Base-by-base conservation (phyloP, 2,113 vertebrate species). In the Hippopotamus amphibius region DNA sequence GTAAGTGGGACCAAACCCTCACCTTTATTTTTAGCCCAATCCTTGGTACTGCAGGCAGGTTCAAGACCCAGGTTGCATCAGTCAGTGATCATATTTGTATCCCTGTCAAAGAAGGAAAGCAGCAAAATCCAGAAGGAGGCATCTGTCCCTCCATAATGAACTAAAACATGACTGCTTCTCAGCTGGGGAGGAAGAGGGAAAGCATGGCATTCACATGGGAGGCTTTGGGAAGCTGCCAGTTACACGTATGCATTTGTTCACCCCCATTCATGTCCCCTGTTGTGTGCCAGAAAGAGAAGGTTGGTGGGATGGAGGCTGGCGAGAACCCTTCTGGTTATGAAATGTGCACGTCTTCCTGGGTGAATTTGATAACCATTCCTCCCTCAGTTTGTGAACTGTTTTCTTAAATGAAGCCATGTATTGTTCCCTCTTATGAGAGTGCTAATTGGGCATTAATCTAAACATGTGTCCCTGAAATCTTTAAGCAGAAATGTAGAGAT, bases 401-500 rank as follows among this genome's bases (percentile, higher is more conserved):
- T 88, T 74, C 50, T 7, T 84, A 74, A 93, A 65, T 14, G 63
- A 90, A 72, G 43, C 53, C 79, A 22, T 86, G 87, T 33, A 33
- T 43, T 63, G 43, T 90, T 84, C 6, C 46, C 5, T 93, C 90
- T 88, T 66, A 61, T 57, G 81, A 66, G 43, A n/a, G 12, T 83
- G 37, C 80, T 76, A 55, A 63, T 48, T 80, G 50, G 46, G 12
- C 57, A 76, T 53, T 85, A 79, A 65, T 59, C 37, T 82, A 74
- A 90, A 79, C 72, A 50, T 79, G 55, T 65, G 74, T 93, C 26
- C 82, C 10, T 83, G 83, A 93, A 87, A 80, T 90, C 53, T 95
- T 76, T 59, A 91, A 59, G n/a, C 22, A 80, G 69, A 50, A 93
- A 66, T 57, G 2, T 41, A 79, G 61, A 77, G 79, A 46, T 89